These are phyloP conservation scores for Apodemus agrarius DNA, from an alignment of 2,797 vertebrate species.

Conservation along the genomic window DNA sequence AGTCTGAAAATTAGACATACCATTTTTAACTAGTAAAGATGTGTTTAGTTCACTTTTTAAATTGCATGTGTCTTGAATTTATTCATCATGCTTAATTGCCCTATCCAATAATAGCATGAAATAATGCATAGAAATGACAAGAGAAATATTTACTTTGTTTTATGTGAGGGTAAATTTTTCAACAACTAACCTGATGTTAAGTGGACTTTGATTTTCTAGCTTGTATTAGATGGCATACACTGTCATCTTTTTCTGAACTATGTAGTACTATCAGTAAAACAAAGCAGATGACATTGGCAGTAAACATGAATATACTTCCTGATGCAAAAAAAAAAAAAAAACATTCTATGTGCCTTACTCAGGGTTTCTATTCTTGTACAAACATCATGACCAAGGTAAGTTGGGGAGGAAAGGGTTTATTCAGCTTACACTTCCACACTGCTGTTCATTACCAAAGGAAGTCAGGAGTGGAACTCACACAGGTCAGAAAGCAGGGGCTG, in stretches of 20 bases:
- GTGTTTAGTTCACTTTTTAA: neutral
- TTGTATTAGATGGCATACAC: neutral
- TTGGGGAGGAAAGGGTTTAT: too few species aligned
- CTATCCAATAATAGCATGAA: neutral
- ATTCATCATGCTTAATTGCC: neutral
- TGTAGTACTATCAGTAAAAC: neutral
- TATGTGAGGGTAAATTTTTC: neutral
- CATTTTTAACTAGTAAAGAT: neutral
- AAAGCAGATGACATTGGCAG: neutral
- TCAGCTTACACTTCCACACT: too few species aligned
- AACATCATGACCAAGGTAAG: too few species aligned
- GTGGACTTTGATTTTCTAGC: accelerated
- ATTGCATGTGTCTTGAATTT: neutral
- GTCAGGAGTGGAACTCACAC: too few species aligned
- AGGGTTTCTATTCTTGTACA: too few species aligned
- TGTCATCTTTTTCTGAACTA: neutral
- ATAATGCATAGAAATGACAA: neutral
- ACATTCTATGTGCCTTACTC: too few species aligned
- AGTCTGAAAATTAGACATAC: neutral
- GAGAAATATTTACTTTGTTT: neutral
- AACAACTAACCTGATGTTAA: too few species aligned
- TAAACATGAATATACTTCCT: neutral
- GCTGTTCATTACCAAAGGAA: too few species aligned
- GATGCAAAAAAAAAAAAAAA: neutral
- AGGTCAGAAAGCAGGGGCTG: too few species aligned